Evolutionary conservation across 2,888 invertebrate species (phyloP), one percentile per base, ranked within the genome.

Genomic region (Dicyrtomina minuta): DNA sequence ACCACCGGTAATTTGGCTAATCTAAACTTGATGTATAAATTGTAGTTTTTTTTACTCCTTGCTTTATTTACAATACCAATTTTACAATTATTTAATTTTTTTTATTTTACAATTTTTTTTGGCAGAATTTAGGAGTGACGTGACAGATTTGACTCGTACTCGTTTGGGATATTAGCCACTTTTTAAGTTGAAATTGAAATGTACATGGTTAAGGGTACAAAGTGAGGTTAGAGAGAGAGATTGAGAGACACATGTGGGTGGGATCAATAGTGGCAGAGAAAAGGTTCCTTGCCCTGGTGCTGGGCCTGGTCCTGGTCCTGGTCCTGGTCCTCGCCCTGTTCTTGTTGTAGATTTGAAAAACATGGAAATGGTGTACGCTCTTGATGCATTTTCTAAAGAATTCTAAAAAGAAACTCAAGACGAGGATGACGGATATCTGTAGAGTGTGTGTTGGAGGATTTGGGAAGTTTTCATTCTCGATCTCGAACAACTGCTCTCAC

Each of bases 401-500:
- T 46, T 5, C 6, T 15, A 10, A 5, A 46, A 46, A 46, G 15
- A 12, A 55, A 17, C 13, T 55, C 22, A 61, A 24, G 53, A 65
- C 22, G 53, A 55, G 33, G 51, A 53, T 22, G 55, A 46, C 17
- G 61, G 33, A 2, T n/a, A n/a, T n/a, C n/a, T n/a, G 27, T 46
- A 49, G 61, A 26, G 39, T 49, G 51, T 20, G 17, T 39, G 41
- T 15, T 53, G 64, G 41, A 65, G 43, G 41, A 65, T 65, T 65
- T 53, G 39, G 13, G 27, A 22, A 17, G n/a, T n/a, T 53, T 10
- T n/a, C n/a, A 10, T 24, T 49, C 43, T 49, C 8, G 39, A 15
- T 65, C 55, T 51, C 55, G 33, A 65, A 53, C 64, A 65, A 65
- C 53, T 65, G 24, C 64, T n/a, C n/a, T n/a, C n/a, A n/a, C n/a